These are phyloP conservation scores for Tadarida brasiliensis DNA, from an alignment of 2,797 vertebrate genomes.

Conservation along the genomic window DNA sequence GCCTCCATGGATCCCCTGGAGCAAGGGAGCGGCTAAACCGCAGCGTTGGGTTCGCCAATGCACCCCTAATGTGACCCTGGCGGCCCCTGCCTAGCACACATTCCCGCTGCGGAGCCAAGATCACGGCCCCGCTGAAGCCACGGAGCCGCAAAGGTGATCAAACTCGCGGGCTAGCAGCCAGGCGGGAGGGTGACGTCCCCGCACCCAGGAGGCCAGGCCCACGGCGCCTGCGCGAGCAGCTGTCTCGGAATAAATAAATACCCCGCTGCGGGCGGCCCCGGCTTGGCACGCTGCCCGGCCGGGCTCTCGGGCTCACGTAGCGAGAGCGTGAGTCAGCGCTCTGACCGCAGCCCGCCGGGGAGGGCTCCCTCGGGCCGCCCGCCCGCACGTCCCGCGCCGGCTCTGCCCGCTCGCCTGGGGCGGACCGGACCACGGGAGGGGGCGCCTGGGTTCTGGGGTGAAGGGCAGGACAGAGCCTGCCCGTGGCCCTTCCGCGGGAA, in stretches of 20 bases:
- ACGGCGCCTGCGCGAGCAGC: not conserved
- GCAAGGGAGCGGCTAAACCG: not conserved
- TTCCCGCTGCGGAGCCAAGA: not conserved
- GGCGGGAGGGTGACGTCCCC: not conserved
- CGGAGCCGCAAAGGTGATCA: not conserved
- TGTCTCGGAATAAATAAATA: not conserved
- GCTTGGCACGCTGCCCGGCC: not conserved
- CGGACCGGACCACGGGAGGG: not conserved
- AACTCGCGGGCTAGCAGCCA: not conserved
- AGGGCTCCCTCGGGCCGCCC: slow-evolving; percentile 75
- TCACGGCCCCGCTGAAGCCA: not conserved
- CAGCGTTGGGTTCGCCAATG: not conserved
- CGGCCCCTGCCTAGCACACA: not conserved
- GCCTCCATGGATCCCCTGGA: not conserved
- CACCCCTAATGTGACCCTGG: not conserved
- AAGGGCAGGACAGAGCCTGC: not conserved
- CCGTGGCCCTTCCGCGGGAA: not conserved
- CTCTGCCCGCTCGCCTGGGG: slow-evolving; percentile 79
- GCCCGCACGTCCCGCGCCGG: slow-evolving; percentile 76
- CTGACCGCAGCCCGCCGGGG: slow-evolving; percentile 74
- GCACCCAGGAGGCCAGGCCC: not conserved
- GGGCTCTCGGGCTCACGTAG: slow-evolving; percentile 78
- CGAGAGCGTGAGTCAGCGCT: slow-evolving; percentile 82
- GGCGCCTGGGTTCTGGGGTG: not conserved
- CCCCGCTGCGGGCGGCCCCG: not conserved